Percentiles rank a stretch among this genome's conserved stretches.
phyloP scores from a whole-genome alignment of 1,140 invertebrate species.

The Lepidurus couesii region DNA sequence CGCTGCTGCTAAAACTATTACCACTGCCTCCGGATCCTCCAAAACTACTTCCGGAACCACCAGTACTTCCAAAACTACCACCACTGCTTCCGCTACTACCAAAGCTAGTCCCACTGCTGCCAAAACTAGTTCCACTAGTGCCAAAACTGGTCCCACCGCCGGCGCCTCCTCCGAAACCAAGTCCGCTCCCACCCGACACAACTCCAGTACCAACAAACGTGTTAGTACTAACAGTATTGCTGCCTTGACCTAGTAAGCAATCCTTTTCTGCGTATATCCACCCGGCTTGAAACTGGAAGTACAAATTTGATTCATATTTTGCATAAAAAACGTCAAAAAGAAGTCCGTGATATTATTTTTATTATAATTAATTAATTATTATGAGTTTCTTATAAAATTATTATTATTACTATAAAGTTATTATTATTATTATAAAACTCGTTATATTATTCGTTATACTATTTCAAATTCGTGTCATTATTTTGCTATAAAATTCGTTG shows the following conservation, averaged over 20 bases:
- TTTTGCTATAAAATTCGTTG: no score
- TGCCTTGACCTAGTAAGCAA: slow-evolving; percentile 37
- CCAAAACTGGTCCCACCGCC: not conserved
- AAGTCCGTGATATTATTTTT: no score
- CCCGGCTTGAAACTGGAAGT: slow-evolving; percentile 41
- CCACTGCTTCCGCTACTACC: not conserved
- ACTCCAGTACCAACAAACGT: not conserved
- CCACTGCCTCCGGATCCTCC: not conserved
- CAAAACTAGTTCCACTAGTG: not conserved
- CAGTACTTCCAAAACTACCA: not conserved
- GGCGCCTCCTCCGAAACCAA: not conserved
- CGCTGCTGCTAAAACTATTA: not conserved
- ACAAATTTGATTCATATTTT: slow-evolving; percentile 25
- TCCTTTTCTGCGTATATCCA: slow-evolving; percentile 46
- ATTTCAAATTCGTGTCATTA: no score
- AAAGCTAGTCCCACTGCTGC: not conserved
- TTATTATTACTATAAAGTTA: no score
- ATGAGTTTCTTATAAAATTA: no score
- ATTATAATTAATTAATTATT: no score
- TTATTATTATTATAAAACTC: no score
- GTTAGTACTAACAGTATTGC: not conserved
- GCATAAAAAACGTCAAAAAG: no score
- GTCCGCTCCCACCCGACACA: no score
- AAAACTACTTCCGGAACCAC: not conserved
- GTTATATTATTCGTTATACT: no score